Conservation (phyloP, 2,113 vertebrate species). For the Siphamia tubifer region DNA sequence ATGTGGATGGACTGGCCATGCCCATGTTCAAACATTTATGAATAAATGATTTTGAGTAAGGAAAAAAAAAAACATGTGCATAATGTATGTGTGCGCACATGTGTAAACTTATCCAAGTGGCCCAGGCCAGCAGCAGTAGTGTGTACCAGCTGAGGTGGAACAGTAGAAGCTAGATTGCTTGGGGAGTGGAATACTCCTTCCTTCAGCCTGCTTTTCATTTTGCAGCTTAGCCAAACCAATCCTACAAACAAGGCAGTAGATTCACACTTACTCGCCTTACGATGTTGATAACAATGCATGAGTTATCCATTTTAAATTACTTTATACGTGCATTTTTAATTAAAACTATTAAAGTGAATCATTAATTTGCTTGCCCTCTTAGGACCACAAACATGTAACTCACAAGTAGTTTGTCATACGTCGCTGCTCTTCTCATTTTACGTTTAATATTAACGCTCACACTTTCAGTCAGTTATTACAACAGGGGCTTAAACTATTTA, state of each 20-base stretch:
- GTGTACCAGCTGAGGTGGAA: slow-evolving; percentile 62
- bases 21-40: background rate
- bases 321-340: slow-evolving; percentile 57
- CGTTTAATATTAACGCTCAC: slow-evolving; percentile 13
- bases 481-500: background rate
- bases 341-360: slow-evolving; percentile 62
- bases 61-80: background rate
- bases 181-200: slow-evolving; percentile 41
- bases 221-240: slow-evolving; percentile 64
- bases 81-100: background rate
- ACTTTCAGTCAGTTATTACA: background rate
- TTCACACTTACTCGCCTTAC: slow-evolving; percentile 35
- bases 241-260: slow-evolving; percentile 46
- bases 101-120: slow-evolving; percentile 41
- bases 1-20: background rate
- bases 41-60: background rate
- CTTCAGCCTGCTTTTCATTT: slow-evolving; percentile 56
- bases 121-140: slow-evolving; percentile 34
- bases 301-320: slow-evolving; percentile 65
- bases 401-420: slow-evolving; percentile 33
- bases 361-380: slow-evolving; percentile 32
- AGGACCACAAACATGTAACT: slow-evolving; percentile 31
- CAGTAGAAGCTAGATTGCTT: slow-evolving; percentile 62
- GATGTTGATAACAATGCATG: slow-evolving; percentile 58
- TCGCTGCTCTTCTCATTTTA: background rate